Conservation (phyloP, 2,113 vertebrate genomes). For the Xiphorhynchus elegans region DNA sequence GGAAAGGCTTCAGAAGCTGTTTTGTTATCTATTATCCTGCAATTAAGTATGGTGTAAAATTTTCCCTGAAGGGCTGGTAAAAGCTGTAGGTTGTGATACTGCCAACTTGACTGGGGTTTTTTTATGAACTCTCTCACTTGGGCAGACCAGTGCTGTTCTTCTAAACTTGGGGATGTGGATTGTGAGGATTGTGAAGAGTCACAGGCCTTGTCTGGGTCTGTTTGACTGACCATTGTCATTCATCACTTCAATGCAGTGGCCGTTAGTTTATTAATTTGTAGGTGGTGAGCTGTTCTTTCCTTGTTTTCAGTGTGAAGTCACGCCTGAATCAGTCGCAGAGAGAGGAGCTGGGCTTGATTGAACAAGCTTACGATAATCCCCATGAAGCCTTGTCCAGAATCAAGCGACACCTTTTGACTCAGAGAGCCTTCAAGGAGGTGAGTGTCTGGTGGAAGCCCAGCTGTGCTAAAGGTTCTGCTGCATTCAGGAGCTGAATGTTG, state of each 20-base stretch:
- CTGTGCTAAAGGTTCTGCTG: not conserved
- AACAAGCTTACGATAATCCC: constrained; percentile 98
- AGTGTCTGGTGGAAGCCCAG: not conserved
- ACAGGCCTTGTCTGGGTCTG: not conserved
- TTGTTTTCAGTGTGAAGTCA: constrained; percentile 90
- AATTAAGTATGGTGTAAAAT: fast-evolving
- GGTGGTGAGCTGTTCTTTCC: not conserved
- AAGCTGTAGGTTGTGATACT: not conserved
- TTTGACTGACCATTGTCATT: not conserved
- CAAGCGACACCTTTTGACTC: constrained; percentile 97
- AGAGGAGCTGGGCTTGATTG: constrained; percentile 95
- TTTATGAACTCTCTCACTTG: not conserved
- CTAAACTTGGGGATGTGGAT: not conserved
- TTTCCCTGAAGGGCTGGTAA: not conserved
- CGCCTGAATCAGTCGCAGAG: constrained; percentile 97
- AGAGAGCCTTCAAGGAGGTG: constrained; percentile 99
- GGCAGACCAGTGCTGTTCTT: fast-evolving
- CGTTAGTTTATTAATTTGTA: not conserved
- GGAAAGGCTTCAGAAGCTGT: not conserved
- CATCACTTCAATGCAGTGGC: not conserved
- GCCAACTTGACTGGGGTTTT: not conserved
- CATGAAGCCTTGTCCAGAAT: constrained; percentile 98
- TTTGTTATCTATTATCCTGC: not conserved
- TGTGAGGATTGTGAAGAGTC: not conserved
- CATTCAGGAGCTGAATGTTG: not conserved